Conservation (phyloP, 2,888 invertebrate genomes). For the Cyclophora punctaria region DNA sequence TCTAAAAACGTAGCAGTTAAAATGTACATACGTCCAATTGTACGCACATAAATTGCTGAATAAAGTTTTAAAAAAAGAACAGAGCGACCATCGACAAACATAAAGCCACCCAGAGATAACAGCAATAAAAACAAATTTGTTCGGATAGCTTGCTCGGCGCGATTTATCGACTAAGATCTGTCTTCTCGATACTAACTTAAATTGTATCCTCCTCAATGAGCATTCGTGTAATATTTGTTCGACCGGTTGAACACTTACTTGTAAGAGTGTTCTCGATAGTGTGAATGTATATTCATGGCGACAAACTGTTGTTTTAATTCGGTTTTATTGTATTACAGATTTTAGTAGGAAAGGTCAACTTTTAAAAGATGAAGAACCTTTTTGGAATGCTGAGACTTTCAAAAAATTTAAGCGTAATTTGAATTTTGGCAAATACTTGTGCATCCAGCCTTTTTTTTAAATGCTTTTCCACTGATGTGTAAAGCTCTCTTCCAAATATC, state of each 20-base stretch:
- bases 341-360: too few species aligned
- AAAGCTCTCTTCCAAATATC: too few species aligned
- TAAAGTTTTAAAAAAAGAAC: slow-evolving; percentile 25
- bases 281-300: too few species aligned
- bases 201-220: slow-evolving; percentile 23
- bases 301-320: too few species aligned
- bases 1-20: slow-evolving; percentile 1
- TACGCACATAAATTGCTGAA: slow-evolving; percentile 11
- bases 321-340: too few species aligned
- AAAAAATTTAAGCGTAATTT: too few species aligned
- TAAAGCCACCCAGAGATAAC: slow-evolving; percentile 67
- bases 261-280: not conserved
- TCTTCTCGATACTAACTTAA: slow-evolving; percentile 48
- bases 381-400: too few species aligned
- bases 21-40: slow-evolving; percentile 9
- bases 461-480: too few species aligned
- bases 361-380: too few species aligned
- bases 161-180: slow-evolving; percentile 66
- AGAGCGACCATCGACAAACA: slow-evolving; percentile 39
- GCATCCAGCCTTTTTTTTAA: too few species aligned
- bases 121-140: slow-evolving; percentile 67
- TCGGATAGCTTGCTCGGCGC: slow-evolving; percentile 53
- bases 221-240: slow-evolving; percentile 20
- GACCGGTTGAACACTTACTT: slow-evolving; percentile 6
- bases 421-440: too few species aligned